These are phyloP conservation scores for Argyrosomus regius DNA, from an alignment of 2,797 vertebrate genomes.

Conservation along the genomic window DNA sequence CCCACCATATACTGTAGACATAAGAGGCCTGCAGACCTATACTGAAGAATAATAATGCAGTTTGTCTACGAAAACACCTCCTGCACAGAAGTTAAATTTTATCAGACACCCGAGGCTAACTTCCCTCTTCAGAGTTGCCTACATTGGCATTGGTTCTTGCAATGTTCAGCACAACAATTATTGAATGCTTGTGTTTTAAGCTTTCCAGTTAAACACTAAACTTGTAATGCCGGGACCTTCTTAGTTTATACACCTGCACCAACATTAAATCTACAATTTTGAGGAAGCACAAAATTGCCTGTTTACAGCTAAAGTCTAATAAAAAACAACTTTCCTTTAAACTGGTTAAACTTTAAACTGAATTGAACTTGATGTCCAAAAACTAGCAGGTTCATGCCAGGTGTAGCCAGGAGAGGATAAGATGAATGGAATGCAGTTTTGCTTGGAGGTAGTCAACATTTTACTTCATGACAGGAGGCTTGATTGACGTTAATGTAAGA, in stretches of 20 bases:
- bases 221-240: not conserved
- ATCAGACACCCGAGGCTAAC: constrained; percentile 5
- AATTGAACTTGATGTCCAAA: constrained; percentile 27
- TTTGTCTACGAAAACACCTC: constrained; percentile 21
- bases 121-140: not conserved
- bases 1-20: not conserved
- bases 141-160: not conserved
- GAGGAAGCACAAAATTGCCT: constrained; percentile 8
- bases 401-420: not conserved
- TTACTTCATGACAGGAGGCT: constrained; percentile 28
- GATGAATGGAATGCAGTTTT: constrained; percentile 54
- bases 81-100: constrained; percentile 30
- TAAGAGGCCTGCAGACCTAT: not conserved
- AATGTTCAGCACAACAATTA: not conserved
- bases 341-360: constrained; percentile 17
- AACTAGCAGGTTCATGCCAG: not conserved
- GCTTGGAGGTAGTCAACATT: constrained; percentile 39
- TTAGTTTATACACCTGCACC: not conserved
- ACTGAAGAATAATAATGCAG: not conserved
- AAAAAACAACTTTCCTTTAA: constrained; percentile 13
- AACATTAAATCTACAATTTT: not conserved
- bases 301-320: constrained; percentile 7
- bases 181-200: not conserved
- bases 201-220: not conserved
- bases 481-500: constrained; percentile 26